Conservation (phyloP, 2,113 vertebrate genomes). For the Rhizomys pruinosus region DNA sequence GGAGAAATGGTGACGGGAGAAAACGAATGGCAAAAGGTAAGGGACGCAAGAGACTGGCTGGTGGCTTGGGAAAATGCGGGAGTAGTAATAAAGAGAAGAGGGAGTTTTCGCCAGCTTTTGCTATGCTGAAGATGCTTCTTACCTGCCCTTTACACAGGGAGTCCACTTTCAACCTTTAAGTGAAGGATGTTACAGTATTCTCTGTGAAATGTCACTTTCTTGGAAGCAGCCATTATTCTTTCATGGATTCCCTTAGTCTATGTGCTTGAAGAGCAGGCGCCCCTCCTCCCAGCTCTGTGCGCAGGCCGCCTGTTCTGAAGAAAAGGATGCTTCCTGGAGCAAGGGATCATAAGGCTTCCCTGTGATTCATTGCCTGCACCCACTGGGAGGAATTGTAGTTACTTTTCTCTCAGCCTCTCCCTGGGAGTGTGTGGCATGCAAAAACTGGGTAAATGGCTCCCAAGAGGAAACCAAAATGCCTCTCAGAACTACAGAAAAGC, state of each 20-base stretch:
- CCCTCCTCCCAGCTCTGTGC: not conserved
- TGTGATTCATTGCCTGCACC: not conserved
- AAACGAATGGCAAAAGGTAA: not conserved
- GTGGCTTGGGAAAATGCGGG: not conserved
- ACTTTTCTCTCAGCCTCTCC: not conserved
- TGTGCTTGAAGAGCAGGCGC: not conserved
- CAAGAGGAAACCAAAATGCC: not conserved
- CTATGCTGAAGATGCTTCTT: not conserved
- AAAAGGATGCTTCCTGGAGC: not conserved
- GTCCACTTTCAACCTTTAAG: constrained; percentile 21
- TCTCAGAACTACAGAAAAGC: not conserved
- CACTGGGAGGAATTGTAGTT: not conserved
- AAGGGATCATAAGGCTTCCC: not conserved
- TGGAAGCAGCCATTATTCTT: not conserved
- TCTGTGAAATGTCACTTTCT: not conserved
- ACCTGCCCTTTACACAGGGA: not conserved
- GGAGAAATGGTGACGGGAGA: not conserved
- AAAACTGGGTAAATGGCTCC: constrained; percentile 7
- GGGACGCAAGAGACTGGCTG: no score
- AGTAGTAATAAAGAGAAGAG: not conserved
- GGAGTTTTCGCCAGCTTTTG: not conserved
- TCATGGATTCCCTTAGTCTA: not conserved
- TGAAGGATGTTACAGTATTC: not conserved
- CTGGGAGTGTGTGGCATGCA: not conserved
- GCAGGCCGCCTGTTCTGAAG: not conserved